Base-by-base conservation (phyloP, 1,140 invertebrate species). In the Formica selysi region DNA sequence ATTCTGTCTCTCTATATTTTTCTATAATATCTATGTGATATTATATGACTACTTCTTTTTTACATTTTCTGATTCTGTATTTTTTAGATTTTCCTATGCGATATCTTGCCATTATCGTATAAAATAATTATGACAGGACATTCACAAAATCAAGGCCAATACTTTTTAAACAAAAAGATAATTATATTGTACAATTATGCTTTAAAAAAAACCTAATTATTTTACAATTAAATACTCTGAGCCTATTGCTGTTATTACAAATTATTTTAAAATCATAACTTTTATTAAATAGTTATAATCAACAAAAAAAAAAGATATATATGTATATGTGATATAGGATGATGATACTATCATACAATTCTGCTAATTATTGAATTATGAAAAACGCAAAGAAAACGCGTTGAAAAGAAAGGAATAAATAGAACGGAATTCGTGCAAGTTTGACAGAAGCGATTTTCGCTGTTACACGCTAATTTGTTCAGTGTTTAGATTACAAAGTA, bases 391-490 rank as follows among this genome's bases (percentile, higher is more conserved):
- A 36, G 26, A 36, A 26, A 62, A 57, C 32, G 54, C 16, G 16
- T n/a, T 59, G 13, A 19, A 51, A 29, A 32, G 3, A n/a, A 61
- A 22, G n/a, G 22, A 48, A 62, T 59, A 26, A 36, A 32, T 19
- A 54, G 10, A 59, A 32, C 7, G 22, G 11, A 36, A 48, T 54
- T 22, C 16, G 29, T 62, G 8, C 19, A 68, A n/a, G 2, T 51
- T 51, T 29, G 22, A 71, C n/a, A n/a, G 19, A 65, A 59, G 13
- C n/a, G 6, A 71, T 81, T 81, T 71, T 81, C 36, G 26, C 13
- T 81, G 36, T 71, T 81, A 29, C n/a, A 59, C 51, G 51, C 36
- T 41, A 59, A 71, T 73, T 70, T 22, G 26, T 41, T 59, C 67
- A 19, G 2, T 11, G 8, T 11, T 36, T 51, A 54, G 19, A 38